These are phyloP conservation scores for Saxidomus purpurata DNA, from an alignment of 1,140 invertebrate genomes.

Conservation along the genomic window DNA sequence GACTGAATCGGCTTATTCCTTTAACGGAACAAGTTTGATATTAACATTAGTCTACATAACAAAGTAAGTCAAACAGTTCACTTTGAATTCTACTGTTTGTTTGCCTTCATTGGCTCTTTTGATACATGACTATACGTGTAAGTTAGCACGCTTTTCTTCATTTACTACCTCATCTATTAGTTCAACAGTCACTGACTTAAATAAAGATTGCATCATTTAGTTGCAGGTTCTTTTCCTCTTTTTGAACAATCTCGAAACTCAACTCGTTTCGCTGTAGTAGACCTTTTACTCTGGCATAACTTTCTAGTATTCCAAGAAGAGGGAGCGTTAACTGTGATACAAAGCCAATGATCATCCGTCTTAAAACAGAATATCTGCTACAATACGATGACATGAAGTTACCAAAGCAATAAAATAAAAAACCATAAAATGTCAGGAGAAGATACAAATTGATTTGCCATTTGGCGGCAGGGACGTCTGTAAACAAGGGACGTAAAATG, in stretches of 20 bases:
- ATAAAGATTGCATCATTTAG: too few species aligned
- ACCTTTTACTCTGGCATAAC: background rate
- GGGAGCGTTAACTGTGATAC: background rate
- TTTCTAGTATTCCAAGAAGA: background rate
- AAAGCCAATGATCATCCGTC: background rate
- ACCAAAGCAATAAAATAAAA: background rate
- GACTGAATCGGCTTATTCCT: too few species aligned
- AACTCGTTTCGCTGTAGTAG: background rate
- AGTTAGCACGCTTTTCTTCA: too few species aligned
- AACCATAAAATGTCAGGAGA: background rate
- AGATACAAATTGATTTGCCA: background rate
- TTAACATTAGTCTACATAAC: too few species aligned
- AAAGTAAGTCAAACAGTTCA: too few species aligned
- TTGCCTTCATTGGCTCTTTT: too few species aligned
- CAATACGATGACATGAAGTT: too few species aligned
- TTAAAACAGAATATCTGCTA: background rate
- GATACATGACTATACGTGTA: too few species aligned
- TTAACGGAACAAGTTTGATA: too few species aligned
- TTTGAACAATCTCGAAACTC: slow-evolving; percentile 2
- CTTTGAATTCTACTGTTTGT: too few species aligned
- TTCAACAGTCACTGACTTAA: too few species aligned
- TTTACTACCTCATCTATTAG: too few species aligned
- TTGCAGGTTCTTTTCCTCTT: background rate
- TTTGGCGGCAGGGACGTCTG: background rate
- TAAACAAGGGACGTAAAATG: background rate